Conservation (phyloP, 2,797 vertebrate species). For the Alcedo quadribrachys region DNA sequence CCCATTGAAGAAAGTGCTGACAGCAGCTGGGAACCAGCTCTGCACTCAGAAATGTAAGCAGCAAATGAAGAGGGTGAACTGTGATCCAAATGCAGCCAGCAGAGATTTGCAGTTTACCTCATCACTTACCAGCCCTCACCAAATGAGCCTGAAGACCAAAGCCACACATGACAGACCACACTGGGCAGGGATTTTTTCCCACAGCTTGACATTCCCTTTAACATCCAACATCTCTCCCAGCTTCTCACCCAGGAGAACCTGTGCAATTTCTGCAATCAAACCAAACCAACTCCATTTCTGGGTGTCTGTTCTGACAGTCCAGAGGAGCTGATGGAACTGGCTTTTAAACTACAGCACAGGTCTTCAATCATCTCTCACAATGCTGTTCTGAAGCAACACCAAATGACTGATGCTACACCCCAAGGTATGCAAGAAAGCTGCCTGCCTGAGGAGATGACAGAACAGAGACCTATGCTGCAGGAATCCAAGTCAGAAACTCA, state of each 20-base stretch:
- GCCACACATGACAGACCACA: neutral
- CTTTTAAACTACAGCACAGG: neutral
- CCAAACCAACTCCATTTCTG: neutral
- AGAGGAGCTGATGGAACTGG: neutral
- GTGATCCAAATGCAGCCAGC: neutral
- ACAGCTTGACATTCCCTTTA: neutral
- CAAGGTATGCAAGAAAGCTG: neutral
- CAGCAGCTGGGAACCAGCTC: neutral
- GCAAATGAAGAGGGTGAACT: neutral
- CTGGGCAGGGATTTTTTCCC: neutral
- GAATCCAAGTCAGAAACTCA: neutral
- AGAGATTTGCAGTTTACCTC: neutral
- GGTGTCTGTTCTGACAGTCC: neutral
- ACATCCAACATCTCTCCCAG: accelerated
- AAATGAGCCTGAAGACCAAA: neutral
- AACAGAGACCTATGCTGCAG: neutral
- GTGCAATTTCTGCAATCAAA: neutral
- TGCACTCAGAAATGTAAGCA: neutral
- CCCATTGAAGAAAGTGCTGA: neutral
- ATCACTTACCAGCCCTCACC: neutral
- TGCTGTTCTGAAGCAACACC: neutral
- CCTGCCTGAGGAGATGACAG: neutral
- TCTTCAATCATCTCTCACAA: neutral
- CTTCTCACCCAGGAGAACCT: neutral
- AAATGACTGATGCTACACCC: neutral